Conservation (phyloP, 2,888 invertebrate genomes). For the Spodoptera exigua region DNA sequence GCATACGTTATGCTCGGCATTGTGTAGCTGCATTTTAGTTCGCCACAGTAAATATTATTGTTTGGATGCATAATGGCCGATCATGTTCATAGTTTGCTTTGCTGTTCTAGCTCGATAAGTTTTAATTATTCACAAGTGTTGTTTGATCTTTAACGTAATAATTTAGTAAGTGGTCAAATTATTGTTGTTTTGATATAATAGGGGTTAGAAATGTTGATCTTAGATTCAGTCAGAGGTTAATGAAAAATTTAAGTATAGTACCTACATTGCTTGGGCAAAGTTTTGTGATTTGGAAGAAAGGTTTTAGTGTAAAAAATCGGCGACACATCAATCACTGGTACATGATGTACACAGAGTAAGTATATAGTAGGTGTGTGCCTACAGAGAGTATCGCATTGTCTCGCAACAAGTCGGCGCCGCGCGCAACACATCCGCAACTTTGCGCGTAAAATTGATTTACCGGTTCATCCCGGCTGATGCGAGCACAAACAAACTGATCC, state of each 20-base stretch:
- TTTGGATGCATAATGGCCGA: constrained; percentile 29
- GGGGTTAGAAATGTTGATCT: no score
- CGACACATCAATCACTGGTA: no score
- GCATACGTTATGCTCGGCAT: constrained; percentile 7
- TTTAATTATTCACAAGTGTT: constrained; percentile 37
- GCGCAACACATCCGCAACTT: not conserved
- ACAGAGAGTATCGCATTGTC: no score
- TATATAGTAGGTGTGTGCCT: no score
- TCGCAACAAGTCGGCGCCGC: not conserved
- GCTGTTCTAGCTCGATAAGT: constrained; percentile 37
- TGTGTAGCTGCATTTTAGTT: constrained; percentile 13
- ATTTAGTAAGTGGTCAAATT: no score
- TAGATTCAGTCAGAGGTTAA: no score
- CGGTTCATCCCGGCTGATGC: constrained; percentile 21
- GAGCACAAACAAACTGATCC: constrained; percentile 38
- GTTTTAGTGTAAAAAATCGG: no score
- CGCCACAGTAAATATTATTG: constrained; percentile 28
- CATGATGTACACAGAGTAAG: no score
- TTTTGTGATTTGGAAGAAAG: no score
- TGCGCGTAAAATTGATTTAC: constrained; percentile 14
- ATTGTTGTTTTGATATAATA: no score
- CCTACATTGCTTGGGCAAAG: no score
- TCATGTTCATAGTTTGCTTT: constrained; percentile 20
- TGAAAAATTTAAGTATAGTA: no score
- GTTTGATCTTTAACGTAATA: constrained; percentile 21